Evolutionary conservation across 2,797 vertebrate genomes (phyloP), one percentile per base, ranked within the genome.

Genomic region (Carcharodon carcharias): DNA sequence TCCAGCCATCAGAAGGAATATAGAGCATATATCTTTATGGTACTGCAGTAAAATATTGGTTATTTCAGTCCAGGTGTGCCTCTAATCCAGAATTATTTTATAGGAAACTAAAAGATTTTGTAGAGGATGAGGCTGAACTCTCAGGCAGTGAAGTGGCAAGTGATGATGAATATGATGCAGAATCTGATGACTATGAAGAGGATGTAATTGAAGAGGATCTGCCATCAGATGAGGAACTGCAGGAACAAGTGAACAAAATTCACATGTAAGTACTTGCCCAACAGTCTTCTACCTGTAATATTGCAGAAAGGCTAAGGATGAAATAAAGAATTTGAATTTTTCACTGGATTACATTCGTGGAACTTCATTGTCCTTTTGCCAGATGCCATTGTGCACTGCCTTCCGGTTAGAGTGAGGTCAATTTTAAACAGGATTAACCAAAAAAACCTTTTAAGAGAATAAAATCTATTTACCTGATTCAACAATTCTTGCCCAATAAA

Each of bases 71-170:
- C 56, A 63, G 82, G 4, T 28, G 16, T 61, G 71, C 8, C n/a
- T 35, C 69, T 65, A 40, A 58, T 50, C 26, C 65, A 11, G 28
- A 50, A 73, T 96, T 96, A 65, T 69, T 71, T 96, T 35, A 2
- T 71, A 99, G 99, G 96, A 98, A 97, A 26, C 28, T 99, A 96
- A 97, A 97, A 4, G 98, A 99, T 96, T 99, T 99, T 97, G 96
- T 99, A 98, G 99, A 99, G 18, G 98, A 99, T 0, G 99, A 99
- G 97, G 99, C 99, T 0, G 99, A 99, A 97, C 98, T 99, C 11
- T 99, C 99, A 0, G 99, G 99, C 77, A 99, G 99, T 0, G 99
- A 99, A 0, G 18, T 97, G 26, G 99, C 98, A 56, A 99, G 99
- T 0, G 99, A 99, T 0, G 99, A 99, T 58, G 98, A 99, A 0